Conservation (phyloP, 2,113 vertebrate species). For the Etia nguti region DNA sequence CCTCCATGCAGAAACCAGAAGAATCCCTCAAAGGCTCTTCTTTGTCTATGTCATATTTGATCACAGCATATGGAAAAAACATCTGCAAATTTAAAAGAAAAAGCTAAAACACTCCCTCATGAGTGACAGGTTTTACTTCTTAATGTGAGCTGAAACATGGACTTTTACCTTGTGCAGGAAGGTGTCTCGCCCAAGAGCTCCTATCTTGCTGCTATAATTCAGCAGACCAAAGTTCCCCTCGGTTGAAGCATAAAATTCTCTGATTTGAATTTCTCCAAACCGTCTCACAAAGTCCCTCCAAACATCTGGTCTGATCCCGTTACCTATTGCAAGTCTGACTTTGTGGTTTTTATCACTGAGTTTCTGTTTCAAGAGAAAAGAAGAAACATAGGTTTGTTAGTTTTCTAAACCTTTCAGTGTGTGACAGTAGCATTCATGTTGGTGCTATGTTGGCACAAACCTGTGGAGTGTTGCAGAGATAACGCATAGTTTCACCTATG, state of each 20-base stretch:
- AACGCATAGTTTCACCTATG: constrained; percentile 83
- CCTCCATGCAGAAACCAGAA: constrained; percentile 76
- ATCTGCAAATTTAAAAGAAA: background rate
- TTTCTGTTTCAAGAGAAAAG: constrained; percentile 50
- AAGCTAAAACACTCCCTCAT: background rate
- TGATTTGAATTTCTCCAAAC: constrained; percentile 76
- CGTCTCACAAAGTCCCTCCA: constrained; percentile 79
- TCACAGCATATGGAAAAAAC: constrained; percentile 57
- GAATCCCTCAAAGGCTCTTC: constrained; percentile 72
- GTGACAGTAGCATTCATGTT: background rate
- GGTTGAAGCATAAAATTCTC: constrained; percentile 81
- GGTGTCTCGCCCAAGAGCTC: constrained; percentile 75
- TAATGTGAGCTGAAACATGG: background rate
- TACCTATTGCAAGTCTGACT: constrained; percentile 79
- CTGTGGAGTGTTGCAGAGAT: constrained; percentile 79
- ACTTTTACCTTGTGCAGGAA: constrained; percentile 69
- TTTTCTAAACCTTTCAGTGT: background rate
- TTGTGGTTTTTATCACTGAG: constrained; percentile 70
- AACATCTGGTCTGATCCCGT: constrained; percentile 76
- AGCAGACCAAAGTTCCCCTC: constrained; percentile 76
- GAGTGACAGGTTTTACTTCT: background rate
- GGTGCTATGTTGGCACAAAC: constrained; percentile 42
- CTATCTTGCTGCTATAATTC: constrained; percentile 77
- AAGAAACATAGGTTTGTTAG: background rate
- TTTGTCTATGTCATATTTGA: constrained; percentile 77